Percentiles rank a stretch among this genome's conserved stretches.
Evolutionary conservation across 2,888 invertebrate genomes (phyloP).

Genomic region (Cheilosia scutellata): DNA sequence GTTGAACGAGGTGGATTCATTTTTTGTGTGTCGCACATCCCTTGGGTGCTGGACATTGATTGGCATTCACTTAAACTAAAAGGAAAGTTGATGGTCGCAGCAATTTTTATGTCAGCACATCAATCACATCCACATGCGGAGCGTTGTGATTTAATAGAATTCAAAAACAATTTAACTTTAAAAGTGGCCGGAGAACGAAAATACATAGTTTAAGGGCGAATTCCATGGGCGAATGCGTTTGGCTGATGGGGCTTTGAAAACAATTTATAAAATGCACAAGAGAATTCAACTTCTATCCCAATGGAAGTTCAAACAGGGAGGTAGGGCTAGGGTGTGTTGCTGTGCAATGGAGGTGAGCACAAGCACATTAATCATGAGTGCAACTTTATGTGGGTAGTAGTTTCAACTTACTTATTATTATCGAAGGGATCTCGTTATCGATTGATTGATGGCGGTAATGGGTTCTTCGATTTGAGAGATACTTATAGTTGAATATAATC

Average conservation of each 20-base stretch:
- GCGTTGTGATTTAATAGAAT: conserved; percentile 24
- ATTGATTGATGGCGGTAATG: conserved; percentile 54
- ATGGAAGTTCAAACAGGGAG: conserved; percentile 8
- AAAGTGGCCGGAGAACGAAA: conserved; percentile 4
- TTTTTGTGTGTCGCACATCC: conserved; percentile 4
- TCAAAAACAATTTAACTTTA: conserved; percentile 23
- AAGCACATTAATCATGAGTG: conserved; percentile 47
- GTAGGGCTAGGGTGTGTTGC: neutral
- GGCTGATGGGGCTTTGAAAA: neutral
- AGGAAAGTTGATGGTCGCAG: conserved; percentile 21
- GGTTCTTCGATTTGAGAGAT: conserved; percentile 27
- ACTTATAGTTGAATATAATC: neutral
- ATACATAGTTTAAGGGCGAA: neutral
- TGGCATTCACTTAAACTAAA: conserved; percentile 47
- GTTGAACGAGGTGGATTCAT: neutral
- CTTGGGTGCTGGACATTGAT: conserved; percentile 46
- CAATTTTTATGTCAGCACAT: conserved; percentile 52
- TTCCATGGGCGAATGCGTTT: conserved; percentile 1
- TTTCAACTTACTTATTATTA: neutral
- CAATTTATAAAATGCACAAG: neutral
- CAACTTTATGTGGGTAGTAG: conserved; percentile 12
- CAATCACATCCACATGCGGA: conserved; percentile 32
- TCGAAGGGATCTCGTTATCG: conserved; percentile 10
- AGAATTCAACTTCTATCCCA: neutral
- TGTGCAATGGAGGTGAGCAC: conserved; percentile 3